These are phyloP conservation scores for Podarcis siculus DNA, from an alignment of 2,797 vertebrate genomes.

Conservation along the genomic window DNA sequence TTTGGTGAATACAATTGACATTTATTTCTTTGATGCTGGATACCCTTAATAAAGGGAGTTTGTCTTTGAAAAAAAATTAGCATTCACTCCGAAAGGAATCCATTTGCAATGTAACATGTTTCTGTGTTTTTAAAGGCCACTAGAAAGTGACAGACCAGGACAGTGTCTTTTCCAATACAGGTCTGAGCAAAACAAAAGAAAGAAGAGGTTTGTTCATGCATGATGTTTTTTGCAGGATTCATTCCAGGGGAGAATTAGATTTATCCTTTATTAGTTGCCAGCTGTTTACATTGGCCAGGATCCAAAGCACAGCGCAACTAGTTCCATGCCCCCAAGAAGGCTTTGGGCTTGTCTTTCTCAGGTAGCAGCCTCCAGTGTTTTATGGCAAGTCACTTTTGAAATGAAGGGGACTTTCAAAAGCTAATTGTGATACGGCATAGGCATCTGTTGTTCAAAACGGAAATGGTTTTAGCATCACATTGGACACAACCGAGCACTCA, in stretches of 20 bases:
- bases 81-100: constrained; percentile 67
- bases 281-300: not conserved
- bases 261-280: not conserved
- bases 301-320: not conserved
- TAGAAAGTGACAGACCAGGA: constrained; percentile 88
- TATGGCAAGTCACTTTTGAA: not conserved
- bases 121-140: constrained; percentile 94
- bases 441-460: not conserved
- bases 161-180: constrained; percentile 46
- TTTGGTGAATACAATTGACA: constrained; percentile 88
- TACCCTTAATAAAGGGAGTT: constrained; percentile 71
- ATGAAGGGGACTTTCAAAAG: not conserved
- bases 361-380: not conserved
- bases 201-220: constrained; percentile 37
- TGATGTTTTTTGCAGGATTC: constrained; percentile 10
- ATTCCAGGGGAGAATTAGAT: not conserved
- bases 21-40: constrained; percentile 75
- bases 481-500: not conserved
- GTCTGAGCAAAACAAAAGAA: constrained; percentile 46
- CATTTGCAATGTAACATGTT: constrained; percentile 68
- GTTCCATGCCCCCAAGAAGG: not conserved
- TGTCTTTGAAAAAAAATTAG: constrained; percentile 63
- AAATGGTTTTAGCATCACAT: not conserved
- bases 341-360: not conserved
- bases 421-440: not conserved